These are phyloP conservation scores for Tenodera sinensis DNA, from an alignment of 2,888 invertebrate species.

Conservation along the genomic window DNA sequence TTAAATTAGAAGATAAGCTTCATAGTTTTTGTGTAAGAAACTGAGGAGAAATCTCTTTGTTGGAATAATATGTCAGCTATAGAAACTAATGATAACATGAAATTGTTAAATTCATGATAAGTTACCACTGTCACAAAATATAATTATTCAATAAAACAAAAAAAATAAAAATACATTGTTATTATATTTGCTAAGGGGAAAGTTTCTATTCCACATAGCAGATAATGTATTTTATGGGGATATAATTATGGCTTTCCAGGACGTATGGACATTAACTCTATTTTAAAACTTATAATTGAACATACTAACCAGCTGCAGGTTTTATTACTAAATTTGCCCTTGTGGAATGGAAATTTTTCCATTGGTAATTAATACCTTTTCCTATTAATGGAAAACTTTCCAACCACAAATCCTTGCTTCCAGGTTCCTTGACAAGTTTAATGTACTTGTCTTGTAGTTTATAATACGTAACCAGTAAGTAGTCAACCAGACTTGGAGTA, in stretches of 20 bases:
- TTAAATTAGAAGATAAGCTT: neutral
- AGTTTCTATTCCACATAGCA: constrained; percentile 47
- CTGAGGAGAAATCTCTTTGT: neutral
- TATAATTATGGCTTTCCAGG: constrained; percentile 18
- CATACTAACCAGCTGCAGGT: neutral
- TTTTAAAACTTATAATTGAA: neutral
- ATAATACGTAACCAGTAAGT: too few relatives aligned
- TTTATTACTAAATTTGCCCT: neutral
- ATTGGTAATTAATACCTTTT: constrained; percentile 35
- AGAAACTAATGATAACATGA: neutral
- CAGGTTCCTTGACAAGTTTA: neutral
- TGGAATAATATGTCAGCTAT: neutral
- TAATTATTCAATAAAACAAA: neutral
- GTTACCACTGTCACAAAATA: neutral
- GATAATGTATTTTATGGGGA: neutral
- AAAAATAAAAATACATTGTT: neutral
- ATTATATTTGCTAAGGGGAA: constrained; percentile 34
- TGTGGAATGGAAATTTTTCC: constrained; percentile 50
- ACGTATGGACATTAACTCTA: constrained; percentile 11
- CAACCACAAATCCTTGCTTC: constrained; percentile 9
- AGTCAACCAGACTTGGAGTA: too few relatives aligned
- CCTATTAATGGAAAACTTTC: constrained; percentile 34
- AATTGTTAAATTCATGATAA: neutral
- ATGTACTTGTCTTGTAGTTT: constrained; percentile 10
- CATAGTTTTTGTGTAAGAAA: neutral